These are phyloP conservation scores for Psammodynastes pulverulentus DNA, from an alignment of 2,113 vertebrate species.

Conservation along the genomic window DNA sequence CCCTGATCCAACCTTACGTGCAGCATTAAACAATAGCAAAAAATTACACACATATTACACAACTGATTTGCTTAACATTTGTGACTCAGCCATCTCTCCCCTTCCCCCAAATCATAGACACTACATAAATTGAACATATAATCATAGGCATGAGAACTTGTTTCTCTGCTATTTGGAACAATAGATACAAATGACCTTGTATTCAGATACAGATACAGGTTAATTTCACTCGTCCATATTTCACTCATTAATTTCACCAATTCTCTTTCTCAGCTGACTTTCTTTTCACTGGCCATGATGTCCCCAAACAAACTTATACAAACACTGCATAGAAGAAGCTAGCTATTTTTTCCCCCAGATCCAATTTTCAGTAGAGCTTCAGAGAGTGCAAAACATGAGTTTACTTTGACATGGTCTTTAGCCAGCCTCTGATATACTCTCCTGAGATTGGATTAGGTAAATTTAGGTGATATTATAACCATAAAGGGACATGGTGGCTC, in stretches of 20 bases:
- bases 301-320: background rate
- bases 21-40: background rate
- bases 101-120: background rate
- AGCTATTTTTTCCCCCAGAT: background rate
- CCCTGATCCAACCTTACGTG: background rate
- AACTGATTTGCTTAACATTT: background rate
- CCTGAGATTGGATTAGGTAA: background rate
- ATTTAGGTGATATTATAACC: background rate
- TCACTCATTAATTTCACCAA: too few species aligned
- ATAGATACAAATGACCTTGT: background rate
- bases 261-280: background rate
- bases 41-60: background rate
- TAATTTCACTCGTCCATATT: too few species aligned
- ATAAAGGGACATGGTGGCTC: too few species aligned
- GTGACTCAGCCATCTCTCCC: background rate
- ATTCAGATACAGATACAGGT: too few species aligned
- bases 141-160: background rate
- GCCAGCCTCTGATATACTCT: background rate
- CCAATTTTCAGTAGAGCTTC: background rate
- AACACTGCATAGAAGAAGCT: background rate
- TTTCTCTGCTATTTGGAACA: background rate
- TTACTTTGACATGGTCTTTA: background rate
- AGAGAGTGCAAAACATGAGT: background rate
- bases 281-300: background rate
- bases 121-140: background rate